phyloP scores from a whole-genome alignment of 2,888 invertebrate genomes.

The Amphimallon solstitiale region DNA sequence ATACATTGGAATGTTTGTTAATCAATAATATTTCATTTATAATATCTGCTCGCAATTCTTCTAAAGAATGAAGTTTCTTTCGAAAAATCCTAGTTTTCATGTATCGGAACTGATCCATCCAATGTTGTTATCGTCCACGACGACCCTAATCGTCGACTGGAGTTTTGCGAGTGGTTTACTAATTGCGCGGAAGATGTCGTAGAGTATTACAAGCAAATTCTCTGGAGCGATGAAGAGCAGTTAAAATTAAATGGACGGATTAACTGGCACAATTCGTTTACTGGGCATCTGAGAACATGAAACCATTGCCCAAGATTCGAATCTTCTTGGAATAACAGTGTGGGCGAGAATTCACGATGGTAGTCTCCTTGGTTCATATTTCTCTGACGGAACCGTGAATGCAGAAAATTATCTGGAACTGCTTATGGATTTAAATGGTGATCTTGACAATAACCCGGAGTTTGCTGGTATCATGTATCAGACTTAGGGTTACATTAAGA shows the following conservation, averaged over 20 bases:
- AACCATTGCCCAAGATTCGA: slow-evolving; percentile 41
- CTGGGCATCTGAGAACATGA: slow-evolving; percentile 41
- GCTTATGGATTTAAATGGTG: slow-evolving; percentile 35
- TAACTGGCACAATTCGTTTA: slow-evolving; percentile 48
- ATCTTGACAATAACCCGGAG: too few species aligned
- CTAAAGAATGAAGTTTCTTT: too few species aligned
- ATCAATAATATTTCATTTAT: too few species aligned
- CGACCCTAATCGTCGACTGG: slow-evolving; percentile 41
- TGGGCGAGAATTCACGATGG: slow-evolving; percentile 45
- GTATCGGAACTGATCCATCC: too few species aligned
- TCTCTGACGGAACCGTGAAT: slow-evolving; percentile 27
- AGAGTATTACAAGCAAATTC: slow-evolving; percentile 38
- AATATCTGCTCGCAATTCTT: too few species aligned
- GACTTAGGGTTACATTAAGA: too few species aligned
- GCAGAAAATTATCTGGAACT: slow-evolving; percentile 40
- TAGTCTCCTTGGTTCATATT: slow-evolving; percentile 47
- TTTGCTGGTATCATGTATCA: too few species aligned
- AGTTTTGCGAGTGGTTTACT: slow-evolving; percentile 46
- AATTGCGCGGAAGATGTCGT: slow-evolving; percentile 39
- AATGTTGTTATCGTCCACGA: too few species aligned
- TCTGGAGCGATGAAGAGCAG: slow-evolving; percentile 48
- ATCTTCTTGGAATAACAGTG: slow-evolving; percentile 45
- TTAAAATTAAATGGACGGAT: slow-evolving; percentile 49
- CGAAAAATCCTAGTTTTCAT: too few species aligned
- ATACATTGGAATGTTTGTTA: too few species aligned